These are phyloP conservation scores for Linurgus olivaceus DNA, from an alignment of 2,797 vertebrate genomes.

Conservation along the genomic window DNA sequence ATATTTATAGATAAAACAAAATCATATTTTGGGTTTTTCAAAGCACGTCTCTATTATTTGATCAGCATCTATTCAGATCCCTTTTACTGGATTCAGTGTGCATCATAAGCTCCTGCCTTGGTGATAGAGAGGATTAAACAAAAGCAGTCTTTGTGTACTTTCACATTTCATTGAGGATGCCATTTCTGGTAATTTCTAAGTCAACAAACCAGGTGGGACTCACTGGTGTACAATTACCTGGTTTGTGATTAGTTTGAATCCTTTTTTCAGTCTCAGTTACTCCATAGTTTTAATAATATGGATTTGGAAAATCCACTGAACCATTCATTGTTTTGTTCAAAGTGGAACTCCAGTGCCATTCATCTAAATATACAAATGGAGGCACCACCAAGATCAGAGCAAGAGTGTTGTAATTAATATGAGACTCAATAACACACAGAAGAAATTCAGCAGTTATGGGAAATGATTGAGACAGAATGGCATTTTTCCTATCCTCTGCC, in stretches of 20 bases:
- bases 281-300: not conserved
- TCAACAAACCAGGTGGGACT: not conserved
- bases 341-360: not conserved
- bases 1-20: not conserved
- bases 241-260: not conserved
- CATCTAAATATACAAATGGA: not conserved
- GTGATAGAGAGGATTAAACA: not conserved
- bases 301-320: not conserved
- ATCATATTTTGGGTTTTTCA: not conserved
- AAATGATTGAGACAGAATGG: accelerated
- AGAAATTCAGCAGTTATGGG: not conserved
- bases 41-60: not conserved
- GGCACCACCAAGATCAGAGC: not conserved
- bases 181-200: not conserved
- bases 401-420: not conserved
- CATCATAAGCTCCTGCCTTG: not conserved
- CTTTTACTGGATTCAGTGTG: not conserved
- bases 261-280: not conserved
- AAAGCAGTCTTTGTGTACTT: not conserved
- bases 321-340: not conserved
- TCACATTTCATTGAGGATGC: accelerated
- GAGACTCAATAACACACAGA: not conserved
- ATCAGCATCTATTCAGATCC: not conserved
- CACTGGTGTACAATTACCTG: not conserved
- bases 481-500: not conserved